Evolutionary conservation across 2,888 invertebrate genomes (phyloP).

Genomic region (Nomada ferruginata): DNA sequence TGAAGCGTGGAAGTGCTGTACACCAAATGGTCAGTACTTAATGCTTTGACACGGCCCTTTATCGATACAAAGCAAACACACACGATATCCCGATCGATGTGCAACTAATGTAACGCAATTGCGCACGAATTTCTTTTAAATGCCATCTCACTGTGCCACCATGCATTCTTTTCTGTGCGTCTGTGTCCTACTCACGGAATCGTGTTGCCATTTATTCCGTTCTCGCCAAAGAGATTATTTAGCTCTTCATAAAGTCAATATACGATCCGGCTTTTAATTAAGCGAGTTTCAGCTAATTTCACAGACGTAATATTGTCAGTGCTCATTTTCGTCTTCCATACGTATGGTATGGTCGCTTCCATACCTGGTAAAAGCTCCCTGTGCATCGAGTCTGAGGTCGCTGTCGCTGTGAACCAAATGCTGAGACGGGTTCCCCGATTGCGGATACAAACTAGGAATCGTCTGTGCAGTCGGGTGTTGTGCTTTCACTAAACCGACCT

Average conservation of each 20-base stretch:
- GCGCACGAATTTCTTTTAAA: neutral
- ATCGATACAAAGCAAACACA: conserved; percentile 14
- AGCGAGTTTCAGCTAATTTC: neutral
- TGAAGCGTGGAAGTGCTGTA: conserved; percentile 3
- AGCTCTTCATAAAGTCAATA: neutral
- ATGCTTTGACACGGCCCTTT: conserved; percentile 20
- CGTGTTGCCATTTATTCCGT: neutral
- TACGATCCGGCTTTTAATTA: neutral
- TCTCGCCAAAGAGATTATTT: neutral
- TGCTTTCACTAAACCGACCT: conserved; percentile 83
- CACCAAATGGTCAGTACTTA: conserved; percentile 32
- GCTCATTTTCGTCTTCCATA: conserved; percentile 6
- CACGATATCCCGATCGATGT: neutral
- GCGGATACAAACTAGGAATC: conserved; percentile 80
- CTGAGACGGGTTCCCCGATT: conserved; percentile 78
- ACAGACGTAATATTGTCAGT: neutral
- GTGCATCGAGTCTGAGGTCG: conserved; percentile 81
- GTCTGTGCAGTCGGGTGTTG: conserved; percentile 82
- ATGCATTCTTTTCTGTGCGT: neutral
- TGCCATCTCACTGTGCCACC: neutral
- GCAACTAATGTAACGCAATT: conserved; percentile 9
- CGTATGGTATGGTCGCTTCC: too few species aligned
- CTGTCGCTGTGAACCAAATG: conserved; percentile 82
- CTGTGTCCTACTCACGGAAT: too few species aligned
- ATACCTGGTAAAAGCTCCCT: conserved; percentile 82